Conservation (phyloP, 2,797 vertebrate genomes). For the Strix occidentalis region DNA sequence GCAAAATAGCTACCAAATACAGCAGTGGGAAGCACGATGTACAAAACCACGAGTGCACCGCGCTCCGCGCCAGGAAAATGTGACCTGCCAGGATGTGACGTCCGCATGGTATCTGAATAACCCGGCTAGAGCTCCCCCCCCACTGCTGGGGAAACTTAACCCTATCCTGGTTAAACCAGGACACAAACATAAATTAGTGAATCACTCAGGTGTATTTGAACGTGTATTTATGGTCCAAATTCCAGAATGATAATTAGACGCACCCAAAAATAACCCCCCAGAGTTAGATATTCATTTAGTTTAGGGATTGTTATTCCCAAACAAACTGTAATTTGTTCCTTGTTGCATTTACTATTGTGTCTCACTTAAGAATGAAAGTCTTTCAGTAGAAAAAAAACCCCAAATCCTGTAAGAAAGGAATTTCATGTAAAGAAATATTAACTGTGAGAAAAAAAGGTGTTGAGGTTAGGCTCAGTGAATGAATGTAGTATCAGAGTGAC, state of each 20-base stretch:
- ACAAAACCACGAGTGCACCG: no score
- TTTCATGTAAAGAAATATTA: background rate
- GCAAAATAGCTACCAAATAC: no score
- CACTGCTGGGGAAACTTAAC: no score
- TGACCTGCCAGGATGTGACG: no score
- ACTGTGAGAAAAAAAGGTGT: background rate
- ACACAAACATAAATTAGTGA: background rate
- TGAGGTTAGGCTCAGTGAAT: background rate
- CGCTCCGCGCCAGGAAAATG: no score
- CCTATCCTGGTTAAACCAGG: no score
- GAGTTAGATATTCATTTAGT: background rate
- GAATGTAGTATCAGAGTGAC: background rate
- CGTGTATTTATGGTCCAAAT: background rate
- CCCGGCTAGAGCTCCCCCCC: no score
- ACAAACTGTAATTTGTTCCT: background rate
- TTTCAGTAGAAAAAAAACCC: background rate
- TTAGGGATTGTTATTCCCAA: background rate
- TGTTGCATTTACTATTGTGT: background rate
- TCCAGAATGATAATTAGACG: background rate
- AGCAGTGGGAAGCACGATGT: no score
- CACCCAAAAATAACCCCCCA: background rate
- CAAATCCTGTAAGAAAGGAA: background rate
- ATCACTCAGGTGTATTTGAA: background rate
- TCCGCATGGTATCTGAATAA: no score
- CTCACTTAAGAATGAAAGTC: background rate